These are phyloP conservation scores for Molanna angustata DNA, from an alignment of 2,888 invertebrate genomes.

Conservation along the genomic window DNA sequence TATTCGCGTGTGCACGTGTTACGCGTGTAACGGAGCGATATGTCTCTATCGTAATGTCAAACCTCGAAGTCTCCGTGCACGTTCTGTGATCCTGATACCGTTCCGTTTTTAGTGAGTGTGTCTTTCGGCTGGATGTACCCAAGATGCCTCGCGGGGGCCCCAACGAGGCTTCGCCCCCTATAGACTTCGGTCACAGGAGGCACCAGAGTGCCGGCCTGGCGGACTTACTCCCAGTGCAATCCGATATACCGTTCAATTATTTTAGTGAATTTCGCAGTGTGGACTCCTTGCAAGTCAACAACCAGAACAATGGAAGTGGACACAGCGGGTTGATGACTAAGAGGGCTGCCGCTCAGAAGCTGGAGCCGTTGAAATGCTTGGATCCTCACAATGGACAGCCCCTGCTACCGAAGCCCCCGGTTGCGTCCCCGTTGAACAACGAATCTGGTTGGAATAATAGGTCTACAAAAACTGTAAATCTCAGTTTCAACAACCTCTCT, in stretches of 20 bases:
- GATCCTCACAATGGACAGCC: neutral
- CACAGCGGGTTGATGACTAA: neutral
- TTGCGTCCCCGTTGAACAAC: neutral
- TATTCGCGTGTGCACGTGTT: no score
- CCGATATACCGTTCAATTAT: neutral
- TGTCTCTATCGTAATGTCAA: no score
- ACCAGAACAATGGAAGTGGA: neutral
- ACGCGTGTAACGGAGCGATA: no score
- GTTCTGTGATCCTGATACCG: no score
- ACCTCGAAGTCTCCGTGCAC: no score
- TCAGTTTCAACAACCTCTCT: conserved; percentile 65
- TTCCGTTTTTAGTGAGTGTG: no score
- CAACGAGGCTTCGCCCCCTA: neutral
- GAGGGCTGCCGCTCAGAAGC: conserved; percentile 15
- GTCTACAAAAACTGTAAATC: conserved; percentile 48
- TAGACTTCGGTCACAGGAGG: conserved; percentile 14
- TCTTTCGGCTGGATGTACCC: no score
- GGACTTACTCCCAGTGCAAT: neutral
- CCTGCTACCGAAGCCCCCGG: neutral
- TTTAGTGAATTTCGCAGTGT: conserved; percentile 15
- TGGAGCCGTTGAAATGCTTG: conserved; percentile 9
- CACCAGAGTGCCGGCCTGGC: conserved; percentile 16
- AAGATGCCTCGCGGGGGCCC: neutral
- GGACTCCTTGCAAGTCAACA: conserved; percentile 4
- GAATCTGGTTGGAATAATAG: conserved; percentile 5